These are phyloP conservation scores for Phymanthus crucifer DNA, from an alignment of 92 coral and sea anemone species.

Conservation along the genomic window DNA sequence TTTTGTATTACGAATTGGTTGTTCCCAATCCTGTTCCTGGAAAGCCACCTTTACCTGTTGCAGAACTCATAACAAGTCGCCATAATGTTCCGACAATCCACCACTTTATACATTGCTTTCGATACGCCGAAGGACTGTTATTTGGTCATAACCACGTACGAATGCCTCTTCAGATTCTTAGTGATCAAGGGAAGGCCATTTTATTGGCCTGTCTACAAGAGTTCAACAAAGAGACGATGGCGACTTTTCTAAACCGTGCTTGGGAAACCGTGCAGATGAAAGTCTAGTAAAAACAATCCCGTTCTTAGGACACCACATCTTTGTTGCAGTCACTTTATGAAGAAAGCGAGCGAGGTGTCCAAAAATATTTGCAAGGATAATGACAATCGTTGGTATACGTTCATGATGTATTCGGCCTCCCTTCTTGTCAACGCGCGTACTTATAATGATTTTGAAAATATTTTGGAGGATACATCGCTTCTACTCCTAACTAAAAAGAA, in stretches of 20 bases:
- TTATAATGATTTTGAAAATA: conserved; percentile 12
- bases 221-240: conserved; percentile 39
- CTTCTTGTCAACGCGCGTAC: conserved; percentile 37
- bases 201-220: conserved; percentile 39
- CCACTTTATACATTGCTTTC: conserved; percentile 32
- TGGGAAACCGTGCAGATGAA: conserved; percentile 9
- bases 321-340: conserved; percentile 48
- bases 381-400: conserved; percentile 9
- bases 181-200: conserved; percentile 40
- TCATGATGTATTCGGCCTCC: conserved; percentile 31
- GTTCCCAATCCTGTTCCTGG: conserved; percentile 33
- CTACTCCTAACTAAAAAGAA: conserved; percentile 26
- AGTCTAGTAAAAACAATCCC: not conserved
- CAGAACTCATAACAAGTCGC: conserved; percentile 40
- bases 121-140: conserved; percentile 32
- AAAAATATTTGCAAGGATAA: conserved; percentile 11
- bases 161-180: conserved; percentile 33
- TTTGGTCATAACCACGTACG: conserved; percentile 3
- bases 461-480: conserved; percentile 17
- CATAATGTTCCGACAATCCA: conserved; percentile 43
- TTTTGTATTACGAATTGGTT: conserved; percentile 49
- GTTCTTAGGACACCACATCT: conserved; percentile 33
- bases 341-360: not conserved
- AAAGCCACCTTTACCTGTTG: conserved; percentile 43
- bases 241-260: conserved; percentile 21